Base-by-base conservation (phyloP, 2,888 invertebrate genomes). In the Dichetophora obliterata region DNA sequence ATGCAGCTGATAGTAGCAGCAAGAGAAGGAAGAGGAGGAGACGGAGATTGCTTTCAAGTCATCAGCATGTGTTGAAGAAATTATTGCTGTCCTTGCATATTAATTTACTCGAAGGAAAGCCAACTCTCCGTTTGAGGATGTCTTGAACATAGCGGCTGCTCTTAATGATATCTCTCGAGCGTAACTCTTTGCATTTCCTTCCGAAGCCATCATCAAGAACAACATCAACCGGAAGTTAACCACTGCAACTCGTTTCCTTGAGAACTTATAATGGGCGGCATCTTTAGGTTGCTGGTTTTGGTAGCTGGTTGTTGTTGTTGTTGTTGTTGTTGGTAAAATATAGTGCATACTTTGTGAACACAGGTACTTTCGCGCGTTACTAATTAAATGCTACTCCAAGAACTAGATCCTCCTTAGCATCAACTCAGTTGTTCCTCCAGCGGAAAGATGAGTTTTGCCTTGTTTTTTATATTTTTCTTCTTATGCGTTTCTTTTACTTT, bases 341-440 rank as follows among this genome's bases (percentile, higher is more conserved):
- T 75, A 72, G 65, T 66, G 34, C 65, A 48, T 79, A 79, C 71
- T 71, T 81, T 76, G 80, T 78, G 72, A 80, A 79, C 82, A 81
- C 75, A 75, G 72, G 70, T 78, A 79, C 79, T 80, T 77, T 80
- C 79, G 80, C 80, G 80, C 81, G 79, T 81, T 81, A 82, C 82
- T 83, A 82, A 83, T 82, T 82, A 81, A 83, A 83, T 80, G 82
- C 77, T 80, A 78, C 80, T 82, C 80, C 66, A 66, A 74, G 31
- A 57, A 9, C n/a, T 14, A 48, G 54, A n/a, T 48, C 3, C 22
- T 43, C 50, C 48, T 68, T 61, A 69, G 61, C 48, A 31, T 54
- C 65, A 66, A 70, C 70, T 19, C 22, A n/a, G 63, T 11, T 31
- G 9, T 54, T 63, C 61, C 48, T 61, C 22, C 27, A 57, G 71